Base-by-base conservation (phyloP, 2,888 invertebrate species). In the Chrysina gloriosa region DNA sequence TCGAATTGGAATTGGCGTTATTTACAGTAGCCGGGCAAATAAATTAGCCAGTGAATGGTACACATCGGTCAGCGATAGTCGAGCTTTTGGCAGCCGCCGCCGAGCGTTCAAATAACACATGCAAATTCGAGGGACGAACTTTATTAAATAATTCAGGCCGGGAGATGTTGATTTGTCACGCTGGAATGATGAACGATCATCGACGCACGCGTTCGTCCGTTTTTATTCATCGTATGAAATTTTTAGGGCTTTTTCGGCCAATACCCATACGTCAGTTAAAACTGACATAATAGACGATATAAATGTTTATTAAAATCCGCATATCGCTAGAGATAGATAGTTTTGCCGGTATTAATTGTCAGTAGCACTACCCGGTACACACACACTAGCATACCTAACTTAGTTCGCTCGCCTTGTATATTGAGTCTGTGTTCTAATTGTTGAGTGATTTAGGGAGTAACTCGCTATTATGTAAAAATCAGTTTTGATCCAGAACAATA, bases 151-250 rank as follows among this genome's bases (percentile, higher is more conserved):
- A 39, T 58, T 42, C 58, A 34, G 42, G 27, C 23, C 0, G 25
- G 19, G 42, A 58, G 34, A 58, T 58, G 58, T 27, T 42, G 25
- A 42, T 27, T 58, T 58, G 56, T 56, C 56, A 39, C 56, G 11
- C 34, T n/a, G 31, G 31, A 19, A 56, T 56, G 56, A 58, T 58
- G 25, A 23, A 58, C 42, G 36, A 25, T 42, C 42, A 25, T 58
- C 42, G n/a, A 58, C 42, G 42, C 58, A 58, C 25, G 42, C 42
- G 39, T 3, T 7, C 58, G 14, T 58, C 7, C 9, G 11, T 42
- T 58, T 58, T 52, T n/a, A n/a, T 25, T 39, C 25, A 42, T 23
- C 25, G 7, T 39, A 58, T 58, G n/a, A 56, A 34, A 21, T 36
- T 39, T 58, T 39, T 39, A 42, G n/a, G 25, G 4, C 7, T 29